Evolutionary conservation across 53 echinoderm and acorn worm species (phyloP).

Genomic region (Holothuria leucospilota): DNA sequence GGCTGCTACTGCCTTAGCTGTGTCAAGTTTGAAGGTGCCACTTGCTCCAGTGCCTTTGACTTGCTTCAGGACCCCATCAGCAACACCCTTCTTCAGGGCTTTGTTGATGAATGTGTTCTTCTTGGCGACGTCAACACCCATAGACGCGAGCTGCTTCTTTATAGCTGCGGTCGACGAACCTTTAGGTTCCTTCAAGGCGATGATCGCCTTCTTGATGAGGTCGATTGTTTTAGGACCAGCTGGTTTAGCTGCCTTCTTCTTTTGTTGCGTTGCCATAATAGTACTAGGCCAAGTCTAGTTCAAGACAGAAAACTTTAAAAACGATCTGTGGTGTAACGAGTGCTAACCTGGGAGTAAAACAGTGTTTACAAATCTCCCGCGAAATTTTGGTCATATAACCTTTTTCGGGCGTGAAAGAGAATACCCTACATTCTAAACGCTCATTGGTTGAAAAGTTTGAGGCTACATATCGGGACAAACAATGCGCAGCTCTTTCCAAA

Average conservation of each 20-base stretch:
- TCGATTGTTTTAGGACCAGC: constrained; percentile 68
- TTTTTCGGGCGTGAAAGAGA: constrained; percentile 16
- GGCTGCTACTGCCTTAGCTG: constrained; percentile 55
- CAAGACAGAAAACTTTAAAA: too few species aligned
- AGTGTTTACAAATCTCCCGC: too few species aligned
- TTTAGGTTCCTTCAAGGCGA: constrained; percentile 74
- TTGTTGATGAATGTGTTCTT: constrained; percentile 50
- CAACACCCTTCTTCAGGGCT: constrained; percentile 73
- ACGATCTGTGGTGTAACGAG: too few species aligned
- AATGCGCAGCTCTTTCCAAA: not conserved
- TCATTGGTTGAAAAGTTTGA: not conserved
- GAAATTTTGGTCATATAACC: not conserved
- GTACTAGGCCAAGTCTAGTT: too few species aligned
- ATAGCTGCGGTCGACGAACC: constrained; percentile 82
- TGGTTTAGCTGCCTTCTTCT: constrained; percentile 33
- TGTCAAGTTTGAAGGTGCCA: constrained; percentile 78
- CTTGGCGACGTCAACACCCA: not conserved
- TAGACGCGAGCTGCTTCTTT: constrained; percentile 82
- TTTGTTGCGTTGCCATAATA: constrained; percentile 4
- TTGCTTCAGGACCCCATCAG: constrained; percentile 68
- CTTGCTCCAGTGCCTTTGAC: constrained; percentile 80
- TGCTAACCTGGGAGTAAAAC: too few species aligned
- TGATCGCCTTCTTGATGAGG: constrained; percentile 74
- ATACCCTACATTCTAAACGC: not conserved
- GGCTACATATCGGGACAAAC: not conserved